Base-by-base conservation (phyloP, 2,797 vertebrate species). In the Typhlichthys eigenmanni region DNA sequence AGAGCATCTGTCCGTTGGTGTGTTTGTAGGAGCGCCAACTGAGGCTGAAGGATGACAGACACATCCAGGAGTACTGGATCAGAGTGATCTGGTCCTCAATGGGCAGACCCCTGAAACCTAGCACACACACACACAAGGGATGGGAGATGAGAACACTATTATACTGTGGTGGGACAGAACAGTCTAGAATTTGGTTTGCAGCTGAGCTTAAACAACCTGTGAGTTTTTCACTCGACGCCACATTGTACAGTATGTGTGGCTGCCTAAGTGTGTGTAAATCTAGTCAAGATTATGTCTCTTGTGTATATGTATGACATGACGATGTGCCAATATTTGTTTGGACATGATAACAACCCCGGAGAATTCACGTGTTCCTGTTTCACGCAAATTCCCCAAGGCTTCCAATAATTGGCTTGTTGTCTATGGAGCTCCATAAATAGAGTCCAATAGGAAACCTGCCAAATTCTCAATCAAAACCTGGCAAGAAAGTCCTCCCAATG, bases 41-140 rank as follows among this genome's bases (percentile, higher is more conserved):
- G 93, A 99, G 96, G 82, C 96, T 94, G 90, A 99, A 99, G 29
- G 97, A 98, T 71, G 96, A 98, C 54, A 98, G 94, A 93, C 96
- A 99, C 97, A 99, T 98, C 97, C 97, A 99, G 46, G 97, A 99
- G 92, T 98, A 98, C 93, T 98, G 97, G 92, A 99, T 98, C 92
- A 99, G 94, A 84, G 96, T 98, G 91, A 99, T 98, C 94, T 99
- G 97, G 95, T 98, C 97, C 95, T 98, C 97, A 17, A 99, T 98
- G 90, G 96, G 97, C 93, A 98, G 92, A 82, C 94, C 93, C 85
- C 95, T 94, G 91, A 99, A 99, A 92, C 97, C 97, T 99, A 71
- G 54, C 17, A 62, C 55, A 29, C 32, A 45, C 51, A 85, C 65
- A 82, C 51, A 55, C 51, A 50, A 34, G 2, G 12, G 29, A 43